Conservation (phyloP, 2,888 invertebrate genomes). For the Chrysolina oricalcia region DNA sequence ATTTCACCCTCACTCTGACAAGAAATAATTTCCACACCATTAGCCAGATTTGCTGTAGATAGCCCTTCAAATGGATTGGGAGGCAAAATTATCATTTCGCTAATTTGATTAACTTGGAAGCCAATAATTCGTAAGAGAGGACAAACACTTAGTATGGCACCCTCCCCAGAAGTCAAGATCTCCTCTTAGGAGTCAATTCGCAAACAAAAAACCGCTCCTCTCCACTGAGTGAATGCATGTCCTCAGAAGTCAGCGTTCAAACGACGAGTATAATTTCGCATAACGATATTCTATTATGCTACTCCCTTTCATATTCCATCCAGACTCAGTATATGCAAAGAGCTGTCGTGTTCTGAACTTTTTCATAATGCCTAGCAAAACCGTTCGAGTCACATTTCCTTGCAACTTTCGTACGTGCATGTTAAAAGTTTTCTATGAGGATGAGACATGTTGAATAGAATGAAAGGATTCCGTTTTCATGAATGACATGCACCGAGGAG, state of each 20-base stretch:
- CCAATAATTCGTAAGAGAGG: too few relatives aligned
- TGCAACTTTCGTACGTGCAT: constrained; percentile 1
- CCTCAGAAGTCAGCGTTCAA: background rate
- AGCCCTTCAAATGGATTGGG: too few relatives aligned
- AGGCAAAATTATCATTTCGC: too few relatives aligned
- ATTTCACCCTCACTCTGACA: too few relatives aligned
- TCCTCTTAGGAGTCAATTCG: too few relatives aligned
- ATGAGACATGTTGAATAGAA: background rate
- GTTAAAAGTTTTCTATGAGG: background rate
- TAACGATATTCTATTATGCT: background rate
- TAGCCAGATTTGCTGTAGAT: too few relatives aligned
- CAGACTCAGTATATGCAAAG: background rate
- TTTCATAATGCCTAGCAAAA: background rate
- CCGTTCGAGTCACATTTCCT: background rate
- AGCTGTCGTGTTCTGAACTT: background rate
- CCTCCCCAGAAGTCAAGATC: too few relatives aligned
- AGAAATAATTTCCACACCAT: too few relatives aligned
- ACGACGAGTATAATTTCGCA: background rate
- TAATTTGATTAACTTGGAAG: too few relatives aligned
- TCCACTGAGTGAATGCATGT: background rate
- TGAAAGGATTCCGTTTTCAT: background rate
- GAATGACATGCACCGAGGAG: background rate
- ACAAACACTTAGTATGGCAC: too few relatives aligned
- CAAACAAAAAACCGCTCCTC: background rate
- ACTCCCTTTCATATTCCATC: background rate